Percentiles rank a stretch among this genome's conserved stretches.
These are phyloP conservation scores for Rhea pennata DNA, from an alignment of 2,113 vertebrate genomes.

Conservation along the genomic window DNA sequence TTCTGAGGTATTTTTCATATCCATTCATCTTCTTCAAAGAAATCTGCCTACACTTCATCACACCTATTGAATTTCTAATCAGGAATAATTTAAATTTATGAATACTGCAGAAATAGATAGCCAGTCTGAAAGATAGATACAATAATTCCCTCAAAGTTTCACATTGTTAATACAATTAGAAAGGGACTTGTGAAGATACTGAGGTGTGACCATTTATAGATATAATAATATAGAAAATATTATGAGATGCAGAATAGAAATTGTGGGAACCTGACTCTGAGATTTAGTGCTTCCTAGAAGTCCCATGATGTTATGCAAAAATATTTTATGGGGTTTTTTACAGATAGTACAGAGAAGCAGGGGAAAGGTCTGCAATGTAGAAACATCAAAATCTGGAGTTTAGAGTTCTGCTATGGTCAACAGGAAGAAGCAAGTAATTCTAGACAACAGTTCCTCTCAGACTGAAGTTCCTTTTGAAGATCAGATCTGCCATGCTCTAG, in stretches of 20 bases:
- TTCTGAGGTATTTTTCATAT: neutral
- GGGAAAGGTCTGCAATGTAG: neutral
- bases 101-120: neutral
- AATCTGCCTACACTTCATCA: neutral
- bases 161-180: neutral
- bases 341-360: neutral
- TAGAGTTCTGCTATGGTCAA: neutral
- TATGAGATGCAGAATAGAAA: neutral
- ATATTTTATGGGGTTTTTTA: neutral
- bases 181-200: neutral
- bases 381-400: neutral
- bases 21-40: neutral
- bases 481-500: neutral
- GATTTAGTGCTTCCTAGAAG: neutral
- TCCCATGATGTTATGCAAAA: neutral
- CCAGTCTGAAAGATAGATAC: neutral
- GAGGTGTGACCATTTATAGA: neutral
- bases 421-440: neutral
- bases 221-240: neutral
- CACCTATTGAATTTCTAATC: neutral
- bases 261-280: neutral
- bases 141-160: neutral
- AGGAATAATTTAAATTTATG: neutral
- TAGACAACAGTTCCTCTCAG: neutral
- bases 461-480: neutral